Evolutionary conservation across 2,797 vertebrate genomes (phyloP).

Genomic region (Thaleichthys pacificus): DNA sequence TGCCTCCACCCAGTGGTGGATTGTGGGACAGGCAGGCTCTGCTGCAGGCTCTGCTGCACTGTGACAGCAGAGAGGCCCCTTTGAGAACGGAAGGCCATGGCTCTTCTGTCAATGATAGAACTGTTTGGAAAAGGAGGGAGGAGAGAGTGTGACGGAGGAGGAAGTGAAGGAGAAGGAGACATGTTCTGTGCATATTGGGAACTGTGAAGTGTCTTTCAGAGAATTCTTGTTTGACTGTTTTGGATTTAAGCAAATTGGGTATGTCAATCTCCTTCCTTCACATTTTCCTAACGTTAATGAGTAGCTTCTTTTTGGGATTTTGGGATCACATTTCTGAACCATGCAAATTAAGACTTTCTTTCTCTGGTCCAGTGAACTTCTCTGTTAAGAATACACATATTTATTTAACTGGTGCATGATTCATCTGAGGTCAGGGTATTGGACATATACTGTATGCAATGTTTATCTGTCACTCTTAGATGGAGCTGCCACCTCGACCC

Average conservation of each 20-base stretch:
- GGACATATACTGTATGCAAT: neutral
- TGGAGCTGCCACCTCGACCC: slow-evolving; percentile 27
- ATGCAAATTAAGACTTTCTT: no score
- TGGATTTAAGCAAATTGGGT: no score
- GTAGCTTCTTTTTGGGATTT: no score
- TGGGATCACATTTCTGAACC: no score
- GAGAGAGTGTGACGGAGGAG: neutral
- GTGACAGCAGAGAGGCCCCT: neutral
- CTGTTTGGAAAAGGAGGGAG: neutral
- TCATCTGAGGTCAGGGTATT: neutral
- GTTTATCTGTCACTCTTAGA: slow-evolving; percentile 3
- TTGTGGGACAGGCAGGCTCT: neutral
- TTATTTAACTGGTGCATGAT: no score
- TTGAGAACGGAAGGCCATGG: neutral
- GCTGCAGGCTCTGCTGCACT: neutral
- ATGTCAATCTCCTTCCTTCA: no score
- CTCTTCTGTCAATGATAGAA: neutral
- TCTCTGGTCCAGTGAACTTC: no score
- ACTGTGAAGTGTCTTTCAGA: neutral
- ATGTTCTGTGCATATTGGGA: neutral
- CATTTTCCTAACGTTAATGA: no score
- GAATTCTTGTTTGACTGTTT: neutral
- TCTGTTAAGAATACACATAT: no score
- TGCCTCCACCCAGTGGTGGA: no score
- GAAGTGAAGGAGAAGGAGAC: neutral